A percentile compares a stretch with the other conserved stretches of the same genome.
Evolutionary conservation across 2,797 vertebrate species (phyloP).

Genomic region (Lepus townsendii): DNA sequence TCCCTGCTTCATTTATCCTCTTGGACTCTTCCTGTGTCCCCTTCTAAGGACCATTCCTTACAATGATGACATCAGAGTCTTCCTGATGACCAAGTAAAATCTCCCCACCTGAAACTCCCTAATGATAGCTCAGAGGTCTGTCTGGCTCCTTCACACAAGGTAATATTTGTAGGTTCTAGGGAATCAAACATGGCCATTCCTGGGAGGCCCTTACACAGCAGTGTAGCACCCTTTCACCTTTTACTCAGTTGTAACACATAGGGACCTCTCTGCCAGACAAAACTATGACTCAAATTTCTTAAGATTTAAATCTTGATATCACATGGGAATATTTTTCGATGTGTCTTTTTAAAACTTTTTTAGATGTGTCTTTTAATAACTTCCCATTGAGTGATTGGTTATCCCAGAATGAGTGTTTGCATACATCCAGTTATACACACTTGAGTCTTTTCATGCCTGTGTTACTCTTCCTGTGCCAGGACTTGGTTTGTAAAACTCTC

Average conservation of each 20-base stretch:
- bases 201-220: neutral
- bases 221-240: neutral
- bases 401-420: neutral
- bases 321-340: neutral
- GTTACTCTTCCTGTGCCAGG: neutral
- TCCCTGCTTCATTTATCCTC: neutral
- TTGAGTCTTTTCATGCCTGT: neutral
- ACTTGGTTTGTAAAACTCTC: neutral
- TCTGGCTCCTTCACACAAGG: too few relatives aligned
- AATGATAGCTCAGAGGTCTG: neutral
- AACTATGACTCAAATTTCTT: neutral
- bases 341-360: neutral
- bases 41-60: neutral
- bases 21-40: neutral
- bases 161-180: neutral
- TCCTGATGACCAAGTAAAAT: neutral
- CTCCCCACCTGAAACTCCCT: neutral
- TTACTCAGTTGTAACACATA: neutral
- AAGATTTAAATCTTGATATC: neutral
- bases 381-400: neutral
- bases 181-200: neutral
- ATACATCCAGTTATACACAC: neutral
- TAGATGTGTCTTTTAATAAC: neutral
- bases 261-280: neutral
- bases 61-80: neutral